Evolutionary conservation across 1,140 invertebrate genomes (phyloP), one percentile per base, ranked within the genome.

Genomic region (Cyclina sinensis): DNA sequence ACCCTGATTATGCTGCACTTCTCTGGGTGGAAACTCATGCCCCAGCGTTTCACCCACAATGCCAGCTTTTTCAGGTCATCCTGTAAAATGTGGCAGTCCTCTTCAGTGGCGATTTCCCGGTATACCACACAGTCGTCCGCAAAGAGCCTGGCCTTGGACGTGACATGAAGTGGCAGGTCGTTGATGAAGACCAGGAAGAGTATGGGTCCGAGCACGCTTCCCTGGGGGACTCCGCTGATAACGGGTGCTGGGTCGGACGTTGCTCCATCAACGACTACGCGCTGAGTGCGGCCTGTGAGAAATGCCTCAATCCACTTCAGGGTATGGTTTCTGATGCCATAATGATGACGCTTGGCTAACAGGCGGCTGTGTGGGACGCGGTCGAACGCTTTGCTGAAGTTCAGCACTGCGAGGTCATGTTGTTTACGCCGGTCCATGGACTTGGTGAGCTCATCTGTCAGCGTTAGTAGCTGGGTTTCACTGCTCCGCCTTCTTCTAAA

Each of bases 401-500:
- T 21, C 11, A 43, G 43, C 21, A 74, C 43, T 14, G 11, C 70
- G 12, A 74, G 30, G 9, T 74, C 70, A 32, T 39, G 12, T 3
- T 3, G 4, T 39, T 39, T 1, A 74, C 21, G 39, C 43, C 43
- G 39, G 65, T 68, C 65, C n/a, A 68, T 5, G 35, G 73, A 76
- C 12, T 2, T n/a, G 1, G 35, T 12, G n/a, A 76, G 35, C 12
- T 76, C 73, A 16, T 76, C 43, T 24, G n/a, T 11, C n/a, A 76
- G 35, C 7, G 43, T 76, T 1, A 76, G 35, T 12, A 48, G 35
- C 37, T 43, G n/a, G 14, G 35, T 76, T 12, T 14, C 73, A 43
- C 88, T 79, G n/a, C 14, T 39, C 1, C 82, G 27, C 43, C 30
- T 86, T 46, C 21, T 51, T 24, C 70, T 54, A 54, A 85, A 89